Base-by-base conservation (phyloP, 2,888 invertebrate genomes). In the Cybosia mesomella region DNA sequence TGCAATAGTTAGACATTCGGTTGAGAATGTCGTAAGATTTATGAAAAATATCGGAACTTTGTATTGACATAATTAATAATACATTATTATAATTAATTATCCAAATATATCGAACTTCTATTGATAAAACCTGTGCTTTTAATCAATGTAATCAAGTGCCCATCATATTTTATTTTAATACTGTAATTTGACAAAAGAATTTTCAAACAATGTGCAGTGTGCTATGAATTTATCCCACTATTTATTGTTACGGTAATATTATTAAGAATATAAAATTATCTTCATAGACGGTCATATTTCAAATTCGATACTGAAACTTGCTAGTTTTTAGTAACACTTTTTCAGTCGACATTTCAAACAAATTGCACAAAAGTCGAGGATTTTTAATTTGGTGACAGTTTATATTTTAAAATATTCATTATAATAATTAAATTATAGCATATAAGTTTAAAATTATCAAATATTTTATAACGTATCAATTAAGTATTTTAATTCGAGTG, bases 41-140 rank as follows among this genome's bases (percentile, higher is more conserved):
- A 54, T 54, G 10, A 34, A 53, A 24, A 49, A 34, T n/a, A 32
- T 22, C 58, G 64, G 66, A 72, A 74, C 57, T 39, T 66, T 64
- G 22, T 49, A 53, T 58, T 53, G 36, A 60, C n/a, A 67, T 66
- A 58, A 65, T 64, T 66, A 71, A 62, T 63, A 67, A 66, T 67
- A 74, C 58, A 58, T 62, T 65, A 65, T 70, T 66, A 68, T 58
- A 66, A 59, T 66, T 75, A 71, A 61, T 72, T 72, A 70, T 72
- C 60, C 34, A 74, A 71, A 75, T 79, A 75, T 72, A 70, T 77
- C 61, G 58, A 77, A 75, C 13, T 65, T 73, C 81, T 79, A 79
- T 79, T 76, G 79, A 60, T 75, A 77, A 73, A 77, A 75, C 61
- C 59, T 64, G 80, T 79, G 81, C 82, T 74, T 72, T 74, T 68